Evolutionary conservation across 2,113 vertebrate genomes (phyloP), one percentile per base, ranked within the genome.

Genomic region (Zapornia atra): DNA sequence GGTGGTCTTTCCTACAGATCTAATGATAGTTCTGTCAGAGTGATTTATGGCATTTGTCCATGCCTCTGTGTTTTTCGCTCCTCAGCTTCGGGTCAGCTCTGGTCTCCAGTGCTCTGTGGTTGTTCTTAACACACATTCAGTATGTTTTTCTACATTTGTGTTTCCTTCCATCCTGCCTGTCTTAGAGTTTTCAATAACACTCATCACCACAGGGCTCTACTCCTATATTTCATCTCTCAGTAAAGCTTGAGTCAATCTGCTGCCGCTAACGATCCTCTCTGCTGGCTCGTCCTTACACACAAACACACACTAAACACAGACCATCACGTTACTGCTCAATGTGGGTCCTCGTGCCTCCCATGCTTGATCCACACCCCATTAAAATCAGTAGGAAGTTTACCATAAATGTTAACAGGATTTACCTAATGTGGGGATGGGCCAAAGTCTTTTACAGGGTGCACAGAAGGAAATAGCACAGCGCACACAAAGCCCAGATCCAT

Each of bases 1-100:
- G 96, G 96, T 97, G 96, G 95, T 97, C 97, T 71, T 88, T 86
- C 70, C 63, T 94, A 46, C 60, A 82, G 64, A 89, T 75, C 50
- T 91, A 97, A 94, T 80, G 91, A 94, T 87, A 89, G 73, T 38
- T 75, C 77, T 85, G 85, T 90, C 94, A 91, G 66, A 76, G 82
- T 88, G 85, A 95, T 96, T 97, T 93, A 94, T 95, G 87, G 77
- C 29, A 0, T 57, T 82, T 86, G 28, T 87, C 92, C 80, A 72
- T 70, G 87, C 85, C 70, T 91, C 88, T 69, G 89, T 92, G 94
- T 80, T 88, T 94, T 94, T 86, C 81, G 66, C 65, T 93, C 21
- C 83, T 92, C 71, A 17, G 80, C 75, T 88, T 91, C 80, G 82
- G 91, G 90, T 82, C 88, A 82, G 68, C 59, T 76, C 60, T 87